Conservation (phyloP, 2,113 vertebrate species). For the Saccopteryx leptura region DNA sequence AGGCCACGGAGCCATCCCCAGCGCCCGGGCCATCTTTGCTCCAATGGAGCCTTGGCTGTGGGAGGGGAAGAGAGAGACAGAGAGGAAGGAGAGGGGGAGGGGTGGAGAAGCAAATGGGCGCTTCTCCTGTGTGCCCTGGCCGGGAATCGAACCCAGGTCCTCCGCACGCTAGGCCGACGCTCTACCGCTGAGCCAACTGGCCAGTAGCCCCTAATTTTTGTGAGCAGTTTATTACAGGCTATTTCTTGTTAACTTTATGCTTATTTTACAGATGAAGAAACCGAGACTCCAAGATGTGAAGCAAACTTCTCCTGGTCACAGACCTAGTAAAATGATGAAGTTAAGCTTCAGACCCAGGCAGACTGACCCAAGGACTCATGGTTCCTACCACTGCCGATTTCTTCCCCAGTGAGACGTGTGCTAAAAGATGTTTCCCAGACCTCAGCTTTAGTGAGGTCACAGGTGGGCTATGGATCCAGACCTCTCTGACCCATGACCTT, state of each 20-base stretch:
- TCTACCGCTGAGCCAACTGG: no score
- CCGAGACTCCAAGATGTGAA: not conserved
- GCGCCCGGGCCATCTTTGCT: no score
- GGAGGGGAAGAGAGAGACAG: no score
- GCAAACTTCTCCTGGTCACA: not conserved
- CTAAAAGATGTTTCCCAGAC: not conserved
- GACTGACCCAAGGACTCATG: not conserved
- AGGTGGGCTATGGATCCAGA: not conserved
- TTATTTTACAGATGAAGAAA: not conserved
- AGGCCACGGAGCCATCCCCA: no score
- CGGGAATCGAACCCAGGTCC: no score
- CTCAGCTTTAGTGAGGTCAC: not conserved
- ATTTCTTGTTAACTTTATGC: not conserved
- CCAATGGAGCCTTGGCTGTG: no score
- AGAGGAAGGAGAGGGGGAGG: no score
- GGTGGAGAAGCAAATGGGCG: no score
- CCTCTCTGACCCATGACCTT: not conserved
- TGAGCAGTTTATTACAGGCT: not conserved
- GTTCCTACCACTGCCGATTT: not conserved
- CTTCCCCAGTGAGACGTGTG: not conserved
- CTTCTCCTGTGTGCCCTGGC: no score
- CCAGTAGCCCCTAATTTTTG: no score
- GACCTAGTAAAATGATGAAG: not conserved
- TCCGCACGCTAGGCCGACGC: no score
- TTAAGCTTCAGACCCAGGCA: not conserved